Evolutionary conservation across 2,888 invertebrate species (phyloP), one percentile per base, ranked within the genome.

Genomic region (Eupithecia subfuscata): DNA sequence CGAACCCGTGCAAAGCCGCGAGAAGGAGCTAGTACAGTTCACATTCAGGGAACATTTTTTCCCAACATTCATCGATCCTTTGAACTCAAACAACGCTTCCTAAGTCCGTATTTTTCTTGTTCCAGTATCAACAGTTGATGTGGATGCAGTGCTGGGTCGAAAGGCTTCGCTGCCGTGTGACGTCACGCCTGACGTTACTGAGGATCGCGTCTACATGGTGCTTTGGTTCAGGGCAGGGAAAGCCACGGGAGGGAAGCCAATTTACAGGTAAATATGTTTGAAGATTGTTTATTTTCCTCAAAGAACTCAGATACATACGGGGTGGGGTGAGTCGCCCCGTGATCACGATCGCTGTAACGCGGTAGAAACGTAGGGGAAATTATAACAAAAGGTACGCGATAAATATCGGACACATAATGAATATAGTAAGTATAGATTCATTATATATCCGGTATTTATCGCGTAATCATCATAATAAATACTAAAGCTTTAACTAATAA

Each of bases 171-270:
- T 98, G 86, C 98, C 98, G 56, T 98, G 98, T 95, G 97, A 98
- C 96, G 97, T 98, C 91, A 97, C 97, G 85, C 98, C 98, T 72
- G 96, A 97, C 90, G 96, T 97, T 67, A 96, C 96, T 85, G 97
- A 97, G 86, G 98, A 98, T 92, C 96, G 97, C 79, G 98, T 98
- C 78, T 98, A 98, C 92, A 98, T 98, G 97, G 98, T 98, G 83
- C 96, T 98, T 74, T 98, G 98, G 98, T 98, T 98, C 92, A 96
- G 97, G 82, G 94, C 94, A 6, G 94, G 94, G 48, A 95, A 94
- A 81, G 97, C 97, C 87, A 97, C 96, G 81, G 97, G 97, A 82
- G 97, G 97, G 85, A 98, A 98, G 94, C 98, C 98, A 82, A 97
- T 98, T 87, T 98, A 98, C 96, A 98, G 98, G 98, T 98, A 83